Conservation (phyloP, 2,888 invertebrate species). For the Chrysolina americana region DNA sequence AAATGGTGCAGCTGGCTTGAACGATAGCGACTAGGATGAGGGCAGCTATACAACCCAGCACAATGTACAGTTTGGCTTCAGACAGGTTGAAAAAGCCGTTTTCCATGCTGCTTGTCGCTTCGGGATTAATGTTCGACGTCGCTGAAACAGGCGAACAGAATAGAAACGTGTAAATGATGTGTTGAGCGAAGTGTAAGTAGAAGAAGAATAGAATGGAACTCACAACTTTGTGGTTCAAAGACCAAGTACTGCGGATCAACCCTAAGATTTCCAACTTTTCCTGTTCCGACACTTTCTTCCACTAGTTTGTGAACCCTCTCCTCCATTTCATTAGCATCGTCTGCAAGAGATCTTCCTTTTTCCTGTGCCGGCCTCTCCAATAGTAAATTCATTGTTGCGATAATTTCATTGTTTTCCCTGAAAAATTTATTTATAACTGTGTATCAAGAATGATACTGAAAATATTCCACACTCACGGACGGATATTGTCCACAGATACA, state of each 20-base stretch:
- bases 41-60: conserved; percentile 86
- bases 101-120: conserved; percentile 68
- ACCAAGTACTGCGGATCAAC: conserved; percentile 87
- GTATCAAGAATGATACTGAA: background rate
- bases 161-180: too few relatives aligned
- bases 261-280: conserved; percentile 83
- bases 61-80: conserved; percentile 84
- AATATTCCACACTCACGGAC: conserved; percentile 73
- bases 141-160: conserved; percentile 69
- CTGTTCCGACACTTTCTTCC: conserved; percentile 79
- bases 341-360: conserved; percentile 71
- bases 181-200: too few relatives aligned
- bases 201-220: conserved; percentile 66
- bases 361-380: conserved; percentile 81
- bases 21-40: conserved; percentile 84
- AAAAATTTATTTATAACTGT: conserved; percentile 39
- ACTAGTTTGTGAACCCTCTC: conserved; percentile 74
- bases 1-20: conserved; percentile 88
- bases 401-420: conserved; percentile 77
- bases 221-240: conserved; percentile 81
- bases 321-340: conserved; percentile 59
- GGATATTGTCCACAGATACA: conserved; percentile 79
- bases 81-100: conserved; percentile 77
- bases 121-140: conserved; percentile 69
- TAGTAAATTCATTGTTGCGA: conserved; percentile 83